Conservation (phyloP, 2,113 vertebrate genomes). For the Percopsis transmontana region DNA sequence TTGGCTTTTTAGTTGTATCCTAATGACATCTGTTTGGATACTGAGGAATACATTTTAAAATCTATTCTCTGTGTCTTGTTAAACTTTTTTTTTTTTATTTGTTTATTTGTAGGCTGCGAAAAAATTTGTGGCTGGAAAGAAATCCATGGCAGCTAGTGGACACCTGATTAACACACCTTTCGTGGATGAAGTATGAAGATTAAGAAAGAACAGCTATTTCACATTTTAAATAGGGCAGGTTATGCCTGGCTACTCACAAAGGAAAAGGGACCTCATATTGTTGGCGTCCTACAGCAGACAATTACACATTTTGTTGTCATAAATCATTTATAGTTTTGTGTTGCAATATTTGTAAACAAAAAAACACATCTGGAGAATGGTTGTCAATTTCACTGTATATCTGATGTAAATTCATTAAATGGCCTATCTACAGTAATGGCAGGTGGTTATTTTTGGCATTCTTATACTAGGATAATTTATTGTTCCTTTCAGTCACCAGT, state of each 20-base stretch:
- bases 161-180: constrained; percentile 86
- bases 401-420: constrained; percentile 75
- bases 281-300: constrained; percentile 24
- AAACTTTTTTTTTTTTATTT: background rate
- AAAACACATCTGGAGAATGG: constrained; percentile 14
- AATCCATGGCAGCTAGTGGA: constrained; percentile 88
- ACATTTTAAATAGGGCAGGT: constrained; percentile 24
- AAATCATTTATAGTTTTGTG: constrained; percentile 36
- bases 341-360: constrained; percentile 23
- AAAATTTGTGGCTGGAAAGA: constrained; percentile 87
- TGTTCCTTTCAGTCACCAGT: constrained; percentile 1
- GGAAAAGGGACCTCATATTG: constrained; percentile 25
- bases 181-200: constrained; percentile 81
- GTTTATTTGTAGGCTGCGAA: constrained; percentile 85
- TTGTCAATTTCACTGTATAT: constrained; percentile 62
- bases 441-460: background rate
- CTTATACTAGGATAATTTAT: background rate
- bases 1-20: no score
- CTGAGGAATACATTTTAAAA: no score
- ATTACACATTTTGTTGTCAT: constrained; percentile 24
- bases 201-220: constrained; percentile 7
- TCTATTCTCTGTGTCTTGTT: no score
- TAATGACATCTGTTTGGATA: no score
- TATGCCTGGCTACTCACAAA: constrained; percentile 27
- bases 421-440: constrained; percentile 23